phyloP scores from a whole-genome alignment of 2,797 vertebrate genomes.

The Mionectes olivaceus region DNA sequence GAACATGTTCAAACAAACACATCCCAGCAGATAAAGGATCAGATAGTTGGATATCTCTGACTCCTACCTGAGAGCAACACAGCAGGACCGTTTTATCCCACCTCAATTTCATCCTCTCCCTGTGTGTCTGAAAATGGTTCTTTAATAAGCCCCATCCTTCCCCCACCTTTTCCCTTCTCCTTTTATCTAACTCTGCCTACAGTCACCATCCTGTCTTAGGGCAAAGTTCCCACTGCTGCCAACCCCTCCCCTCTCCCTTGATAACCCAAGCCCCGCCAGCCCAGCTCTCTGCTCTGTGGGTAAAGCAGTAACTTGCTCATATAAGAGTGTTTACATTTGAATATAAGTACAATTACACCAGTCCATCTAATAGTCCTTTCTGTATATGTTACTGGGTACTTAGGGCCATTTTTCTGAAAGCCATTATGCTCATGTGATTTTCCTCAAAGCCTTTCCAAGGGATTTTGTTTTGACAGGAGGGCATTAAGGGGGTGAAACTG shows the following conservation, averaged over 20 bases:
- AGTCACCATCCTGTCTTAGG: background rate
- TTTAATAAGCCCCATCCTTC: background rate
- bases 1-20: background rate
- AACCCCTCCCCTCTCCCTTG: background rate
- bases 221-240: background rate
- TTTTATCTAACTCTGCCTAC: background rate
- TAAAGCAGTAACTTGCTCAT: slow-evolving; percentile 74
- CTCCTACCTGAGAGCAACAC: background rate
- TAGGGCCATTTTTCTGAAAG: slow-evolving; percentile 75
- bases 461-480: slow-evolving; percentile 88
- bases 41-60: background rate
- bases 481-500: slow-evolving; percentile 84
- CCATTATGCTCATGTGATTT: slow-evolving; percentile 82
- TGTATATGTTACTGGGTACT: slow-evolving; percentile 85
- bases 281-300: background rate
- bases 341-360: slow-evolving; percentile 81
- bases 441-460: slow-evolving; percentile 85
- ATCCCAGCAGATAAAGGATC: background rate
- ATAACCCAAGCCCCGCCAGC: background rate
- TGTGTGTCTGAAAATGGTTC: background rate
- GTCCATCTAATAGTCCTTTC: slow-evolving; percentile 83
- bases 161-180: background rate
- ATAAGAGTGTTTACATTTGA: slow-evolving; percentile 82
- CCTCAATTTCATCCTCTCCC: background rate
- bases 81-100: accelerated